Evolutionary conservation across 1,140 invertebrate species (phyloP).

Genomic region (Venturia canescens): DNA sequence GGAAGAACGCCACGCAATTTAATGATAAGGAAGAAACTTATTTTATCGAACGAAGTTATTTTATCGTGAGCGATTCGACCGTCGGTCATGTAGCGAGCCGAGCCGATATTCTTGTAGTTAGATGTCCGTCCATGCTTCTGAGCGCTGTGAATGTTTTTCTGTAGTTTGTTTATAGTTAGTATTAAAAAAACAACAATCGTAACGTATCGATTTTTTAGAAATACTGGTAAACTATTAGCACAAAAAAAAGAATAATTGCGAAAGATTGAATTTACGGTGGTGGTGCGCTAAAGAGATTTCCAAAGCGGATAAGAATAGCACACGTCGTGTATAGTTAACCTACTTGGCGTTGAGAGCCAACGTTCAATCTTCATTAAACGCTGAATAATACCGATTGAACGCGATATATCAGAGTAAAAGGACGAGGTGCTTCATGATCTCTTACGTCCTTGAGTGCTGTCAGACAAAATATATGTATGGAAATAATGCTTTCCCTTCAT

Average conservation of each 20-base stretch:
- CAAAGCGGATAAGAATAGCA: background rate
- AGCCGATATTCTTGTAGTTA: too few species aligned
- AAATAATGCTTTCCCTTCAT: background rate
- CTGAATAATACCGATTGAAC: background rate
- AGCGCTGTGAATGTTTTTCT: too few species aligned
- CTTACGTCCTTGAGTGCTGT: background rate
- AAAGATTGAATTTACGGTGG: background rate
- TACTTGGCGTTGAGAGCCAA: background rate
- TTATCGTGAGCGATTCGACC: too few species aligned
- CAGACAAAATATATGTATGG: background rate
- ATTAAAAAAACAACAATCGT: background rate
- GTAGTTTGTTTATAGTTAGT: too few species aligned
- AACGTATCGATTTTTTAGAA: background rate
- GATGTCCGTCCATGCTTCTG: too few species aligned
- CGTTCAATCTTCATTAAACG: slow-evolving; percentile 12
- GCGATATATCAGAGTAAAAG: slow-evolving; percentile 16
- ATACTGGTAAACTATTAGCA: background rate
- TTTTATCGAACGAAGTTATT: too few species aligned
- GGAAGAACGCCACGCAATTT: background rate
- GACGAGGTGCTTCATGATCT: slow-evolving; percentile 9
- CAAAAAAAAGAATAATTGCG: background rate
- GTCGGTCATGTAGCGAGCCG: too few species aligned
- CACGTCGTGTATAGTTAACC: background rate
- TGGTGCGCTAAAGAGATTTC: background rate
- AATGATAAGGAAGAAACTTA: too few species aligned